phyloP scores from a whole-genome alignment of 37 sponge, comb jelly and placozoan species.

The Halisarca cf. caerulea region DNA sequence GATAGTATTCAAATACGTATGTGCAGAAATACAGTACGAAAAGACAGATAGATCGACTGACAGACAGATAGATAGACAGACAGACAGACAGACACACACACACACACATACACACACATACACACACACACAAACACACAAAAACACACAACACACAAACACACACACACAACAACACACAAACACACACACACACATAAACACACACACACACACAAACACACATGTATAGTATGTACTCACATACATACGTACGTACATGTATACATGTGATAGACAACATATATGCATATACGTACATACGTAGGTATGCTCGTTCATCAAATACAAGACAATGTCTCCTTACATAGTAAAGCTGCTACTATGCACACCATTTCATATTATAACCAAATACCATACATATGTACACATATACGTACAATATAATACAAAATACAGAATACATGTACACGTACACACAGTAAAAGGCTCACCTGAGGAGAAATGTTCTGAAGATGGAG shows the following conservation, averaged over 20 bases:
- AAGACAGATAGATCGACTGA: too few species aligned
- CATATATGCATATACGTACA: not conserved
- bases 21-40: too few species aligned
- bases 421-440: not conserved
- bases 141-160: not conserved
- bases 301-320: too few species aligned
- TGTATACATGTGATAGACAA: too few species aligned
- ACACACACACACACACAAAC: not conserved
- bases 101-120: not conserved
- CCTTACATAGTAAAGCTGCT: too few species aligned
- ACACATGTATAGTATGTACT: not conserved
- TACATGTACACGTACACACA: not conserved
- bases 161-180: not conserved
- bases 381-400: too few species aligned
- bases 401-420: not conserved
- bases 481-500: slow-evolving; percentile 46
- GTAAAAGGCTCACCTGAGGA: slow-evolving; percentile 50
- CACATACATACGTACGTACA: not conserved
- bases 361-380: too few species aligned
- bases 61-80: too few species aligned
- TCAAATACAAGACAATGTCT: too few species aligned
- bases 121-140: not conserved
- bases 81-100: too few species aligned
- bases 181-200: not conserved
- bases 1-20: too few species aligned